Base-by-base conservation (phyloP, 2,888 invertebrate genomes). In the Eustalomyia histrio region DNA sequence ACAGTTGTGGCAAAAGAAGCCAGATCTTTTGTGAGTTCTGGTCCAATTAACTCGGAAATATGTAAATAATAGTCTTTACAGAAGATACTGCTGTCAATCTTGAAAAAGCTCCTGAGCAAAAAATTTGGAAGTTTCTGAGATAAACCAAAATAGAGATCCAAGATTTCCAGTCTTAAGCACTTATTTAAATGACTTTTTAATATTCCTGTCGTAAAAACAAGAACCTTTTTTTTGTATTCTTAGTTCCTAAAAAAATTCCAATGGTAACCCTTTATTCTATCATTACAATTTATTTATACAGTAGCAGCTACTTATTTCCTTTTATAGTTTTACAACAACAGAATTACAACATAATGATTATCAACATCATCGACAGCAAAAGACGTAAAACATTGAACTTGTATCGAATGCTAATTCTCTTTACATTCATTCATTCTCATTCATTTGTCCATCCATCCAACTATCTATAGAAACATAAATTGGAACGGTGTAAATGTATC, bases 401-500 rank as follows among this genome's bases (percentile, higher is more conserved):
- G 60, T 50, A 33, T 33, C 16, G 60, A 21, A 50, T 55, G 53
- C 21, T 21, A 18, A 33, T 60, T 63, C 52, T 60, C 43, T 58
- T 74, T 17, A 21, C 29, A 55, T 43, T n/a, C n/a, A 35, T 74
- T 33, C 12, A 39, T 12, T 39, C 10, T 2, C 12, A 10, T 12
- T 2, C 39, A 39, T 14, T 2, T 3, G 2, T 39, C 10, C 39
- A 12, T 39, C 74, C 58, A 64, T 78, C 18, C n/a, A 35, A 17
- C 16, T 17, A 29, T 29, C 29, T 29, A 29, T 29, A 3, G 12
- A 39, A 12, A 39, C 39, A 39, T 39, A 39, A 10, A 39, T 39
- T 12, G 1, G 10, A 39, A 79, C 53, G 60, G 63, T 64, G 74
- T 39, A 58, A 74, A 33, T 65, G 65, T 74, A 67, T 74, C 80